Conservation (phyloP, 2,888 invertebrate species). For the Euzophera pinguis region DNA sequence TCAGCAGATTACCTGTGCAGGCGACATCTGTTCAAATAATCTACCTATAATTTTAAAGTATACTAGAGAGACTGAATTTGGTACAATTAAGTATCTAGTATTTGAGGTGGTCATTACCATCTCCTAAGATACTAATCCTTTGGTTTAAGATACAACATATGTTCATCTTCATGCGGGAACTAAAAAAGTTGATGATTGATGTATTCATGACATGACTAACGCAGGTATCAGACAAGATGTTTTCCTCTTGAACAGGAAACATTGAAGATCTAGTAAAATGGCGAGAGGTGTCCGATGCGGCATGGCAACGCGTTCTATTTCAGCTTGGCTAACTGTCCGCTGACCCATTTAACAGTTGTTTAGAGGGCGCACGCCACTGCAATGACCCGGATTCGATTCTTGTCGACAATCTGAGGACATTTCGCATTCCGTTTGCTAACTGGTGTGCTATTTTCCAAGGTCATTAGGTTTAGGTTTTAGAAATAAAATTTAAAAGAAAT, state of each 20-base stretch:
- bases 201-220: too few relatives aligned
- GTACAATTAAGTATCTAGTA: too few relatives aligned
- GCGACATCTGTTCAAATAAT: too few relatives aligned
- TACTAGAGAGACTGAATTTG: too few relatives aligned
- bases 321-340: constrained; percentile 17
- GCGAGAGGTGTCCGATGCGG: constrained; percentile 7
- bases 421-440: constrained; percentile 4
- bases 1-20: too few relatives aligned
- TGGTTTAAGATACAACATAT: too few relatives aligned
- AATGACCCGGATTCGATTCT: constrained; percentile 52
- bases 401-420: constrained; percentile 11
- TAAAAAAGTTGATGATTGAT: neutral
- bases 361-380: constrained; percentile 45
- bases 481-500: too few relatives aligned
- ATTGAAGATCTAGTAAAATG: neutral
- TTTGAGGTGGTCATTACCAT: too few relatives aligned
- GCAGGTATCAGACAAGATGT: neutral
- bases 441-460: neutral
- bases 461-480: neutral
- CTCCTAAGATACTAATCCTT: too few relatives aligned
- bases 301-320: constrained; percentile 44
- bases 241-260: neutral
- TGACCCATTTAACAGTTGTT: constrained; percentile 49
- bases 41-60: too few relatives aligned
- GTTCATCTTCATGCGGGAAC: too few relatives aligned